Evolutionary conservation across 2,888 invertebrate genomes (phyloP).

Genomic region (Lutraria lutraria): DNA sequence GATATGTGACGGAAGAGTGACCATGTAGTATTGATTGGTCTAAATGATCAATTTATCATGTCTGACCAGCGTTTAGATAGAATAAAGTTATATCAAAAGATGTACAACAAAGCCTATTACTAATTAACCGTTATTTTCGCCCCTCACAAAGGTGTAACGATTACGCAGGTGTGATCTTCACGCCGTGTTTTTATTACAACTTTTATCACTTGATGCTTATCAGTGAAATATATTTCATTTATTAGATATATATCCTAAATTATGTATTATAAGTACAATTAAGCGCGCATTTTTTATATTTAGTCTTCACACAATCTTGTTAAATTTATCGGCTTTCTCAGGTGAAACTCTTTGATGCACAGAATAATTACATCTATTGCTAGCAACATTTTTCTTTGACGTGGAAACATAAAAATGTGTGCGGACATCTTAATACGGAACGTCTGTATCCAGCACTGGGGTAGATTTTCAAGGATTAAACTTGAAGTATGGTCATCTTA

Average conservation of each 20-base stretch:
- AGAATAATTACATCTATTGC: conserved; percentile 57
- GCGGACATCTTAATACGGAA: background rate
- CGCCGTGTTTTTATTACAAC: conserved; percentile 44
- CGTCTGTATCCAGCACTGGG: background rate
- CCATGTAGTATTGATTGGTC: background rate
- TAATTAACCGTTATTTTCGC: conserved; percentile 52
- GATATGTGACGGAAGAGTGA: background rate
- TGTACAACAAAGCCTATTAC: background rate
- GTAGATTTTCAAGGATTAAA: conserved; percentile 30
- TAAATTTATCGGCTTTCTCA: conserved; percentile 38
- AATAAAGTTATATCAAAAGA: conserved; percentile 10
- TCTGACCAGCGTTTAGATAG: background rate
- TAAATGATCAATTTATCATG: conserved; percentile 12
- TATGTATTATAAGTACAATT: conserved; percentile 50
- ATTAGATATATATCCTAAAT: conserved; percentile 52
- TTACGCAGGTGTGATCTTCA: conserved; percentile 52
- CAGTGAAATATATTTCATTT: conserved; percentile 52
- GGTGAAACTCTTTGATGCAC: conserved; percentile 53
- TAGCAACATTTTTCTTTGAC: conserved; percentile 41
- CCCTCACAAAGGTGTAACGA: conserved; percentile 34
- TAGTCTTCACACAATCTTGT: conserved; percentile 55
- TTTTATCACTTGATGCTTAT: conserved; percentile 46
- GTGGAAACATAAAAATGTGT: conserved; percentile 43
- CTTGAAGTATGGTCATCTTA: conserved; percentile 29
- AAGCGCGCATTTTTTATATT: conserved; percentile 37